Conservation (phyloP, 2,888 invertebrate species). For the Nymphalis urticae region DNA sequence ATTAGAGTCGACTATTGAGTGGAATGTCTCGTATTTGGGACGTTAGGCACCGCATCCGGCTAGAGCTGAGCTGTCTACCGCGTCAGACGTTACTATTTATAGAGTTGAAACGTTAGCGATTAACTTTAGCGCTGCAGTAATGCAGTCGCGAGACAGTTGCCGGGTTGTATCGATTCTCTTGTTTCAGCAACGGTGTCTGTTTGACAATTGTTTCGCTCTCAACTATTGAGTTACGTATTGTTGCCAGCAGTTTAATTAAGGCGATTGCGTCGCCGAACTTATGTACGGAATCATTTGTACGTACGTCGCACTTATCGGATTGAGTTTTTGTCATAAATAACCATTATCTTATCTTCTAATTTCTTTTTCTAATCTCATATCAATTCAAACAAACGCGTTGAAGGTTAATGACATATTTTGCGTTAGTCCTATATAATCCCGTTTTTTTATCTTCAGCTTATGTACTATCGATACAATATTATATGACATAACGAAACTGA, state of each 20-base stretch:
- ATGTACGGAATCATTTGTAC: not conserved
- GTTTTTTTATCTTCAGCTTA: too few relatives aligned
- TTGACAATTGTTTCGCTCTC: slow-evolving; percentile 25
- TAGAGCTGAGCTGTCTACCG: slow-evolving; percentile 64
- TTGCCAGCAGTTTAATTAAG: slow-evolving; percentile 28
- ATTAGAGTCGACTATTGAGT: slow-evolving; percentile 44
- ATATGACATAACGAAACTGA: too few relatives aligned
- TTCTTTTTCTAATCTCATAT: not conserved
- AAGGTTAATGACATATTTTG: slow-evolving; percentile 6
- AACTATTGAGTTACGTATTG: slow-evolving; percentile 21
- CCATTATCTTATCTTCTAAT: not conserved
- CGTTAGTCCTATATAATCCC: not conserved
- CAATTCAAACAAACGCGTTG: not conserved
- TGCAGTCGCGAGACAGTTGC: slow-evolving; percentile 40
- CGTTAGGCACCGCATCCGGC: slow-evolving; percentile 45
- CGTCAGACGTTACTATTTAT: slow-evolving; percentile 75
- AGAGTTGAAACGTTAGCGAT: slow-evolving; percentile 61
- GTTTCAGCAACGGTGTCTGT: slow-evolving; percentile 26
- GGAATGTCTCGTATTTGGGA: slow-evolving; percentile 40
- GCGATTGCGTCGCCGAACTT: slow-evolving; percentile 12
- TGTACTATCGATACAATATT: not conserved
- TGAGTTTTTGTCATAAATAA: not conserved
- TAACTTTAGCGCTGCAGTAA: slow-evolving; percentile 47
- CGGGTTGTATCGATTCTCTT: slow-evolving; percentile 39
- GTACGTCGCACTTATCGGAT: not conserved